Percentiles rank a stretch among this genome's conserved stretches.
These are phyloP conservation scores for Agelaius phoeniceus DNA, from an alignment of 2,113 vertebrate genomes.

Conservation along the genomic window DNA sequence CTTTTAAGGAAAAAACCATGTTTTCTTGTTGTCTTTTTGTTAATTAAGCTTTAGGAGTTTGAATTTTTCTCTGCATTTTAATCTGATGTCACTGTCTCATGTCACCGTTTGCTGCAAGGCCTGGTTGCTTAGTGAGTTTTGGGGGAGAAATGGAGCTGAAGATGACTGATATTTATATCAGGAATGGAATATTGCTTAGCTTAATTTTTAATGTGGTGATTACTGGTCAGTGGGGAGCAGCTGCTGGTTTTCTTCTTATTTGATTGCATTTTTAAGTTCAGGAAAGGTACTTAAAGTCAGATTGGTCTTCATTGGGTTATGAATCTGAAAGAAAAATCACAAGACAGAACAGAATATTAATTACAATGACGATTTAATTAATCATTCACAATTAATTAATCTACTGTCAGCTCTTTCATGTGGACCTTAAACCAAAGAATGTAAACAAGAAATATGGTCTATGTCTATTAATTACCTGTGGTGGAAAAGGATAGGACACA, in stretches of 20 bases:
- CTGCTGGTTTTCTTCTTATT: conserved; percentile 1
- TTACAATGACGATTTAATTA: background rate
- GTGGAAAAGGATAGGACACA: background rate
- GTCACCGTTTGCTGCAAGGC: background rate
- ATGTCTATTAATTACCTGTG: background rate
- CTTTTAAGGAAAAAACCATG: background rate
- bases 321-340: background rate
- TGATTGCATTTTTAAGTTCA: background rate
- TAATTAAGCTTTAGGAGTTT: background rate
- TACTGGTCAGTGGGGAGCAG: background rate
- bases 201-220: conserved; percentile 48
- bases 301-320: background rate
- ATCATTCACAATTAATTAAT: background rate
- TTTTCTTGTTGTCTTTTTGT: background rate
- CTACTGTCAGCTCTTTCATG: background rate
- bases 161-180: background rate
- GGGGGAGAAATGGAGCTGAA: background rate
- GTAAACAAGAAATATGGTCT: background rate
- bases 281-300: background rate
- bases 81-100: background rate
- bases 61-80: background rate
- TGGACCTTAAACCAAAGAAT: background rate
- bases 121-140: background rate
- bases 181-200: conserved; percentile 4
- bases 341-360: background rate